Base-by-base conservation (phyloP, 2,888 invertebrate species). In the Dascillus cervinus region DNA sequence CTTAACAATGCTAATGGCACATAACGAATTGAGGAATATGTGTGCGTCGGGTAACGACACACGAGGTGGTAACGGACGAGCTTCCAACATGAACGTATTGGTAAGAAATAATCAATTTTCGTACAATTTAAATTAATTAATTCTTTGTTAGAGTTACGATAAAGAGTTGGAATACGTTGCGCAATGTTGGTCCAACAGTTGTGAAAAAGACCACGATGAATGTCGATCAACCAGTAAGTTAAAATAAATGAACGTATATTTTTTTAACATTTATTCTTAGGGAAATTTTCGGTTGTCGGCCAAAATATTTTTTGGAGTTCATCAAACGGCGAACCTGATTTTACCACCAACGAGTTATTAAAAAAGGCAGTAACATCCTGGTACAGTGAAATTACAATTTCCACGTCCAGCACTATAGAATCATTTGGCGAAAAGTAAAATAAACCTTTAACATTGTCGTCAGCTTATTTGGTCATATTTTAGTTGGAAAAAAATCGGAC, bases 401-500 rank as follows among this genome's bases (percentile, higher is more conserved):
- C n/a, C n/a, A n/a, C n/a, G n/a, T n/a, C n/a, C n/a, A n/a, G n/a
- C n/a, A n/a, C n/a, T n/a, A n/a, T n/a, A n/a, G n/a, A n/a, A n/a
- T n/a, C n/a, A n/a, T n/a, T n/a, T n/a, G n/a, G n/a, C n/a, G n/a
- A n/a, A n/a, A n/a, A n/a, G n/a, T n/a, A n/a, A n/a, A n/a, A n/a
- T n/a, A n/a, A n/a, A n/a, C n/a, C n/a, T n/a, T n/a, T n/a, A 22
- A 22, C n/a, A n/a, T 29, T 9, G 11, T 6, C 11, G 9, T 8
- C 19, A 28, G 21, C 8, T 19, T 26, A 15, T 25, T 25, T n/a
- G n/a, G 13, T 26, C 15, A 4, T 4, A 14, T 26, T 27, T n/a
- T 4, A 22, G 24, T 11, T 10, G n/a, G 13, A 25, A 20, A 22
- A 8, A 14, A 12, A 23, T 2, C n/a, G 47, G 44, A 2, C 43